phyloP scores from a whole-genome alignment of 2,797 vertebrate species.

The Botia almorhae region DNA sequence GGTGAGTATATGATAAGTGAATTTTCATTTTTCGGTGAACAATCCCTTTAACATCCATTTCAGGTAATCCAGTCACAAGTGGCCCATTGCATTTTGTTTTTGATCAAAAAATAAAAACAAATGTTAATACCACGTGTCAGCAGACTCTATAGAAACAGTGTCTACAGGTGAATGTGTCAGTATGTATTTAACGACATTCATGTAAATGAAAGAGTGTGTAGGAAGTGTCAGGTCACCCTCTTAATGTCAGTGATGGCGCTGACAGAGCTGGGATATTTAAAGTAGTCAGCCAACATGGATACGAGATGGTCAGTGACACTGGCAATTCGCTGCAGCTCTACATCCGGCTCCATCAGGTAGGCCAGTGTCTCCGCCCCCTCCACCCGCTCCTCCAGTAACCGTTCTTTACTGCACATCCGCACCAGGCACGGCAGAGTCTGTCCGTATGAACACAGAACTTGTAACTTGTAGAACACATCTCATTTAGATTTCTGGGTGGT shows the following conservation, averaged over 20 bases:
- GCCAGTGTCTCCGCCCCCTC: slow-evolving; percentile 95
- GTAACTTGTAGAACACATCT: too few relatives aligned
- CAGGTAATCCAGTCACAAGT: too few relatives aligned
- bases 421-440: slow-evolving; percentile 96
- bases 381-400: slow-evolving; percentile 93
- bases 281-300: slow-evolving; percentile 84
- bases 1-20: too few relatives aligned
- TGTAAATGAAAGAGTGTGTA: slow-evolving; percentile 42
- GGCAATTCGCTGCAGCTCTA: slow-evolving; percentile 97
- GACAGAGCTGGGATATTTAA: slow-evolving; percentile 98
- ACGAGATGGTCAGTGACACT: slow-evolving; percentile 98
- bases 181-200: background rate
- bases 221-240: slow-evolving; percentile 78
- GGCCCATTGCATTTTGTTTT: too few relatives aligned
- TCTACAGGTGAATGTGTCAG: too few relatives aligned
- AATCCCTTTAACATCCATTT: too few relatives aligned
- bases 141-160: too few relatives aligned
- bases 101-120: too few relatives aligned
- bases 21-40: too few relatives aligned
- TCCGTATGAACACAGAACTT: background rate
- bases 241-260: slow-evolving; percentile 99
- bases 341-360: slow-evolving; percentile 91
- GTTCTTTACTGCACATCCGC: slow-evolving; percentile 98
- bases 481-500: too few relatives aligned
- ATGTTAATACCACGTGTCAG: too few relatives aligned